These are phyloP conservation scores for Machaerirhynchus nigripectus DNA, from an alignment of 2,113 vertebrate genomes.

Conservation along the genomic window DNA sequence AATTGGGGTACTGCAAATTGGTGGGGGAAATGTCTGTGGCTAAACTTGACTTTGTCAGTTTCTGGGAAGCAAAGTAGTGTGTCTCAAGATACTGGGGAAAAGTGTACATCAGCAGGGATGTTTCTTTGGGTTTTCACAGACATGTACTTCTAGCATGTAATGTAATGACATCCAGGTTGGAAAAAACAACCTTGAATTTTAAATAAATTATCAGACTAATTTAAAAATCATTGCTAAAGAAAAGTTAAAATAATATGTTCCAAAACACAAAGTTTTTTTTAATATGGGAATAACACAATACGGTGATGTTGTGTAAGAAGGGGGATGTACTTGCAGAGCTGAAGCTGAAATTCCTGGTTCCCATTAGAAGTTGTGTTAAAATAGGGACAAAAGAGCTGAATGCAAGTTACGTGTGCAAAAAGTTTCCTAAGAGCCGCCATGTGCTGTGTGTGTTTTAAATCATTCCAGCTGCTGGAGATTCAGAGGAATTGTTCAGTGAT, in stretches of 20 bases:
- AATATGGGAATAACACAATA: background rate
- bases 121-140: background rate
- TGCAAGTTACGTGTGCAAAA: background rate
- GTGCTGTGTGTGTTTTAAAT: background rate
- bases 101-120: fast-evolving
- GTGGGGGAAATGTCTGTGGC: background rate
- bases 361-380: background rate
- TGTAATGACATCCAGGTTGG: background rate
- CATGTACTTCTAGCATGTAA: fast-evolving
- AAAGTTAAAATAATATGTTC: background rate
- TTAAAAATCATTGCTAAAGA: background rate
- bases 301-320: fast-evolving
- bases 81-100: background rate
- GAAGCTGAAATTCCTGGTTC: background rate
- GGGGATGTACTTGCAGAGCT: background rate
- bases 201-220: background rate
- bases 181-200: background rate
- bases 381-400: background rate
- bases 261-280: background rate
- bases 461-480: background rate
- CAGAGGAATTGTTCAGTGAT: background rate
- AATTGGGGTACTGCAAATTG: background rate
- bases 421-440: fast-evolving
- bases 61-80: background rate
- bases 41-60: background rate